Conservation (phyloP, 2,888 invertebrate genomes). For the Ochropleura plecta region DNA sequence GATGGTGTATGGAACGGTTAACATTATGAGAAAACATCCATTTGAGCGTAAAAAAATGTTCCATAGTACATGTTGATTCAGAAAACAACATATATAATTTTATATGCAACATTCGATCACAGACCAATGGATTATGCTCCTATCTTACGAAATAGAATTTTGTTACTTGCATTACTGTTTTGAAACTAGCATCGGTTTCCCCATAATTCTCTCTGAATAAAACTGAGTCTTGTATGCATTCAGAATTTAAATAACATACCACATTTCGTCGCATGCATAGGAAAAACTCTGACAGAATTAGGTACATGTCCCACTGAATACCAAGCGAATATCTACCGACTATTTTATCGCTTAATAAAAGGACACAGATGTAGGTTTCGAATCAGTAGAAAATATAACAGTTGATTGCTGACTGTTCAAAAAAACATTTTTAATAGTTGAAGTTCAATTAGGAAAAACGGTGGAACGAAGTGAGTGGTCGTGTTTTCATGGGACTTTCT, state of each 20-base stretch:
- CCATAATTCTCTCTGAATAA: background rate
- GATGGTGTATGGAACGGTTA: background rate
- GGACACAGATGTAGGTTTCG: background rate
- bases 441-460: background rate
- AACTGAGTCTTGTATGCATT: background rate
- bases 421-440: background rate
- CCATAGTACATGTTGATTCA: too few species aligned
- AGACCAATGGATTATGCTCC: background rate
- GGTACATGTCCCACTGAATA: background rate
- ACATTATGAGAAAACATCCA: background rate
- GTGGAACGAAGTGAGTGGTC: background rate
- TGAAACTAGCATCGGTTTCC: background rate
- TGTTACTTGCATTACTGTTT: background rate
- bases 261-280: background rate
- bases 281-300: background rate
- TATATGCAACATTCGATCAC: background rate
- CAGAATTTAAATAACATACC: conserved; percentile 1
- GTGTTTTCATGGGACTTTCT: background rate
- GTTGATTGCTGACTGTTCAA: background rate
- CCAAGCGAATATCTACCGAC: background rate
- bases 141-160: background rate
- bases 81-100: background rate
- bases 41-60: background rate
- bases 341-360: background rate
- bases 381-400: background rate